A percentile compares a stretch with the other conserved stretches of the same genome.
Conservation (phyloP, 2,888 invertebrate species). For the Pteria penguin region DNA sequence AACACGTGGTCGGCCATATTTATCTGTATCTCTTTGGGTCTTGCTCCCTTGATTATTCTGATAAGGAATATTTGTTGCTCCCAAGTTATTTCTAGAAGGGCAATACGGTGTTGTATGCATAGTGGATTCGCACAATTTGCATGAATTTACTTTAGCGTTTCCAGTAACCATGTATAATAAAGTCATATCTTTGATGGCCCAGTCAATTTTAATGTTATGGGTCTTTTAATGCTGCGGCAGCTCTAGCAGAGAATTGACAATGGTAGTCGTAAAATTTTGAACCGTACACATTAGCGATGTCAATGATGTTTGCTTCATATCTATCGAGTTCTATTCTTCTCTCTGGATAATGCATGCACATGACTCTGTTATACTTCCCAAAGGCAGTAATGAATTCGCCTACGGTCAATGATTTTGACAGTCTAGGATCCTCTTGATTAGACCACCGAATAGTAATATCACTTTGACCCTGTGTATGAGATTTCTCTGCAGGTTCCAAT, state of each 20-base stretch:
- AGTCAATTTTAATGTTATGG: constrained; percentile 33
- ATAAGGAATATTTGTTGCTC: not conserved
- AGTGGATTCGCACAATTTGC: constrained; percentile 3
- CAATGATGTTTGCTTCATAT: constrained; percentile 29
- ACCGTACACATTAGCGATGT: constrained; percentile 28
- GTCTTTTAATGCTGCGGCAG: constrained; percentile 11
- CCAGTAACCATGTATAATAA: constrained; percentile 16
- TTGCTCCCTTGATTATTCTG: not conserved
- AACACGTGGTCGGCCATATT: not conserved
- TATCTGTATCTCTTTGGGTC: constrained; percentile 3
- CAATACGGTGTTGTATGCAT: constrained; percentile 15
- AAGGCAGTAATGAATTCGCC: constrained; percentile 26
- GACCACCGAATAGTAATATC: not conserved
- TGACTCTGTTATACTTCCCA: constrained; percentile 35
- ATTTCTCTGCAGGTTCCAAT: not conserved
- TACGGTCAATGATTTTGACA: constrained; percentile 7
- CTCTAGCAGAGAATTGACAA: constrained; percentile 22
- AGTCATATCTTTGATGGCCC: constrained; percentile 21
- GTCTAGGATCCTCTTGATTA: constrained; percentile 1
- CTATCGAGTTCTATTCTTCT: constrained; percentile 15
- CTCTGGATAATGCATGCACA: constrained; percentile 14
- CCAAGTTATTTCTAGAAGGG: not conserved
- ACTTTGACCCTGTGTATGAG: not conserved
- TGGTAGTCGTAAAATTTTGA: constrained; percentile 34
- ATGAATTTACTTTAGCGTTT: constrained; percentile 16